Percentiles rank a stretch among this genome's conserved stretches.
Evolutionary conservation across 2,797 vertebrate genomes (phyloP).

Genomic region (Podarcis lilfordi): DNA sequence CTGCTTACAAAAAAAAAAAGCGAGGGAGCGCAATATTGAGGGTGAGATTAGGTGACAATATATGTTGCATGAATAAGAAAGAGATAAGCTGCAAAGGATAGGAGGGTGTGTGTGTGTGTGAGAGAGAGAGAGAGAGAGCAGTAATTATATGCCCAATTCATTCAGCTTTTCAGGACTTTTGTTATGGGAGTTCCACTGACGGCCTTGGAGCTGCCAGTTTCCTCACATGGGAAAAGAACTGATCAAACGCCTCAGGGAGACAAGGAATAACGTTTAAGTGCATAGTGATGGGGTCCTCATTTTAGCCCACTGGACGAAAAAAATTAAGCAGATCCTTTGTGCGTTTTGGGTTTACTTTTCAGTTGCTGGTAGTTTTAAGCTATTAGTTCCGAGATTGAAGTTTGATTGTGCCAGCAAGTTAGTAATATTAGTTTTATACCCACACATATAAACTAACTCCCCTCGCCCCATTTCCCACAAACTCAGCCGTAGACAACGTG

Average conservation of each 20-base stretch:
- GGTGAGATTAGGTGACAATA: conserved; percentile 77
- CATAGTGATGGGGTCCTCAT: conserved; percentile 80
- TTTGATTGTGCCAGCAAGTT: conserved; percentile 73
- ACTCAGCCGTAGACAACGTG: conserved; percentile 56
- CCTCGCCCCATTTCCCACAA: conserved; percentile 26
- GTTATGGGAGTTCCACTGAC: conserved; percentile 78
- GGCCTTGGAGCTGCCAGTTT: conserved; percentile 79
- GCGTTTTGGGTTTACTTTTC: conserved; percentile 77
- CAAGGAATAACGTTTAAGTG: conserved; percentile 73
- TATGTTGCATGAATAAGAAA: conserved; percentile 81
- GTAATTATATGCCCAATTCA: conserved; percentile 82
- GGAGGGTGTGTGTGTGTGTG: conserved; percentile 44
- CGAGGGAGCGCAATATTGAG: conserved; percentile 63
- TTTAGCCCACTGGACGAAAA: conserved; percentile 78
- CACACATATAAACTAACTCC: background rate
- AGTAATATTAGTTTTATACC: conserved; percentile 38
- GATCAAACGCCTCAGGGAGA: conserved; percentile 75
- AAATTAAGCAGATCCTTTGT: conserved; percentile 83
- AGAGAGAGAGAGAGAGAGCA: conserved; percentile 32
- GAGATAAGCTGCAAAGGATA: conserved; percentile 76
- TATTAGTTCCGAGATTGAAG: conserved; percentile 76
- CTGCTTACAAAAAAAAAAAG: too few relatives aligned
- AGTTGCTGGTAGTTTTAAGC: conserved; percentile 79
- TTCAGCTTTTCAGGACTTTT: conserved; percentile 84
- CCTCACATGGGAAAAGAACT: conserved; percentile 79